Percentiles rank a stretch among this genome's conserved stretches.
phyloP scores from a whole-genome alignment of 2,113 vertebrate genomes.

The Charina bottae region DNA sequence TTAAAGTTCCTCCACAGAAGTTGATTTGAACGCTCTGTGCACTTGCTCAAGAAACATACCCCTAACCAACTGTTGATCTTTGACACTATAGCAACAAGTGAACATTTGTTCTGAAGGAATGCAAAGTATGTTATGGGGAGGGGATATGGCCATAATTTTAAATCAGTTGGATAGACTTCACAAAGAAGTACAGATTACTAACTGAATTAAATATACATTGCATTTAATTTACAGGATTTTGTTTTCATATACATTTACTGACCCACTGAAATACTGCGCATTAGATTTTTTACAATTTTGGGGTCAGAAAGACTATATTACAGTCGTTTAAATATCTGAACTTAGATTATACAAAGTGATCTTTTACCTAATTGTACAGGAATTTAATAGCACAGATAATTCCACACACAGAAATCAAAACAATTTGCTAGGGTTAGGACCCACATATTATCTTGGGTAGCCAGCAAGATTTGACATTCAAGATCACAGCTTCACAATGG shows the following conservation, averaged over 20 bases:
- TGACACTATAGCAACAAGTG: constrained; percentile 87
- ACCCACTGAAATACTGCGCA: constrained; percentile 14
- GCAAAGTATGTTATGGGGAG: constrained; percentile 83
- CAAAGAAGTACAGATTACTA: background rate
- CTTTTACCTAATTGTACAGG: background rate
- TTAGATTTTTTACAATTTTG: background rate
- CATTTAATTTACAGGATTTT: constrained; percentile 25
- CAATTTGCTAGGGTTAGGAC: background rate
- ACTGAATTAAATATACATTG: background rate
- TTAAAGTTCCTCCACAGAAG: constrained; percentile 18
- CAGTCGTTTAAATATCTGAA: background rate
- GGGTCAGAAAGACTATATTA: background rate
- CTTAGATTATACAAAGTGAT: background rate
- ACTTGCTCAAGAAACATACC: constrained; percentile 60
- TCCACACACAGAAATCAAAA: background rate
- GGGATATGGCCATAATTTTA: constrained; percentile 72
- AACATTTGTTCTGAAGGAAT: constrained; percentile 91
- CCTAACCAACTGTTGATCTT: constrained; percentile 76
- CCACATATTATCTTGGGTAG: background rate
- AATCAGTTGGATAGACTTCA: constrained; percentile 61
- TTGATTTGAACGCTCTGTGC: constrained; percentile 43
- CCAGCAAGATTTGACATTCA: background rate
- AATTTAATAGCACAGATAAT: background rate
- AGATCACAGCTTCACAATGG: background rate
- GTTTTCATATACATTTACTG: constrained; percentile 15